Percentiles rank a stretch among this genome's conserved stretches.
Evolutionary conservation across 2,797 vertebrate species (phyloP).

Genomic region (Sebastes dallii): DNA sequence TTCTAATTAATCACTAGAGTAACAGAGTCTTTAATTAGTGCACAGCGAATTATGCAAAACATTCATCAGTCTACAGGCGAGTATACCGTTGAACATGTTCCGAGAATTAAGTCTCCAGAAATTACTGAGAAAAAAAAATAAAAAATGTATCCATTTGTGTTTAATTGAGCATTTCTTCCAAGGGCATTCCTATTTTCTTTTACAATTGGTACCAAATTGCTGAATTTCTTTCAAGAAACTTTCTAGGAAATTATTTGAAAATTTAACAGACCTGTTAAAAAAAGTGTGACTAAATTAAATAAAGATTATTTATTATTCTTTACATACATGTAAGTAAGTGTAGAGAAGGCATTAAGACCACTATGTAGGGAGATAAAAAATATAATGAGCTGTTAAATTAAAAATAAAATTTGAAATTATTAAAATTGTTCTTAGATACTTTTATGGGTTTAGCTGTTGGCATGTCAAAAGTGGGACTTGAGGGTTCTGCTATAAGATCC

Average conservation of each 20-base stretch:
- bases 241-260: not conserved
- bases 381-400: not conserved
- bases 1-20: not conserved
- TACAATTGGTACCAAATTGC: not conserved
- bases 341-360: not conserved
- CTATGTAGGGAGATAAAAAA: not conserved
- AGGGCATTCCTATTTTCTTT: not conserved
- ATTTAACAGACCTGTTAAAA: not conserved
- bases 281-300: not conserved
- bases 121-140: not conserved
- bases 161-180: not conserved
- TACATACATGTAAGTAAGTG: not conserved
- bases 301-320: not conserved
- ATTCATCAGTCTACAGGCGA: not conserved
- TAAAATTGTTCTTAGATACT: not conserved
- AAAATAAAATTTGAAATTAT: not conserved
- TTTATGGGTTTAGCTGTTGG: not conserved
- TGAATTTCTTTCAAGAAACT: not conserved
- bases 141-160: not conserved
- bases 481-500: not conserved
- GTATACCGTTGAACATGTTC: not conserved
- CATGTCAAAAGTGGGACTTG: not conserved
- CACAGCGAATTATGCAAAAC: not conserved
- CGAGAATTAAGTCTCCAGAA: not conserved
- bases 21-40: not conserved